These are phyloP conservation scores for Argynnis bischoffii DNA, from an alignment of 2,888 invertebrate species.

Conservation along the genomic window DNA sequence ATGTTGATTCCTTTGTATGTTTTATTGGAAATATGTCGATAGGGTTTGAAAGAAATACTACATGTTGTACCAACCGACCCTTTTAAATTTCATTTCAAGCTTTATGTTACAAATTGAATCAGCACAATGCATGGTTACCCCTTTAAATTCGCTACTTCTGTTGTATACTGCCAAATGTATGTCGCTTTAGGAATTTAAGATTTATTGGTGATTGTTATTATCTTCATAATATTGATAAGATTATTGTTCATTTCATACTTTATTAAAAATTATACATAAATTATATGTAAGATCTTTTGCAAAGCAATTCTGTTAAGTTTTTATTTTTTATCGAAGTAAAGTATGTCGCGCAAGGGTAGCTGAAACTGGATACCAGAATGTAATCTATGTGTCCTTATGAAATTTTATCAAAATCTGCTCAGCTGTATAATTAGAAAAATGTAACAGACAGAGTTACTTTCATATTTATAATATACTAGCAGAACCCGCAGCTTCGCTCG, in stretches of 20 bases:
- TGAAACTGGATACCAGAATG: too few relatives aligned
- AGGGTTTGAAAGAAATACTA: conserved; percentile 59
- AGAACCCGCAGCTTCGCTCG: too few relatives aligned
- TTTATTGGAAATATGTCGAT: conserved; percentile 78
- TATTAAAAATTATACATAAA: conserved; percentile 9
- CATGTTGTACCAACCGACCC: conserved; percentile 67
- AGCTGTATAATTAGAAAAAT: too few relatives aligned
- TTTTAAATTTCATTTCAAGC: conserved; percentile 72
- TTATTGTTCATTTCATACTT: conserved; percentile 5
- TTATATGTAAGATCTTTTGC: not conserved
- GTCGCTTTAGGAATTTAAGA: conserved; percentile 35
- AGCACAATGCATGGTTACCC: conserved; percentile 55
- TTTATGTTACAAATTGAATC: conserved; percentile 78
- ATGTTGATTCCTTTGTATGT: conserved; percentile 72
- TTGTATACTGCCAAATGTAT: conserved; percentile 38
- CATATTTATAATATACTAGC: too few relatives aligned
- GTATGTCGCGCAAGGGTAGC: too few relatives aligned
- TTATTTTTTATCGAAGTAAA: too few relatives aligned
- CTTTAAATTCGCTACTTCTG: conserved; percentile 53
- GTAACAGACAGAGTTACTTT: too few relatives aligned
- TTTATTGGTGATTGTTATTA: conserved; percentile 34
- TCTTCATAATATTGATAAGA: conserved; percentile 9
- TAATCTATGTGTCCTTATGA: too few relatives aligned
- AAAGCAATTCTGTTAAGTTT: too few relatives aligned
- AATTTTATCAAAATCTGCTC: too few relatives aligned